Base-by-base conservation (phyloP, 2,113 vertebrate genomes). In the Todiramphus saurophagus region DNA sequence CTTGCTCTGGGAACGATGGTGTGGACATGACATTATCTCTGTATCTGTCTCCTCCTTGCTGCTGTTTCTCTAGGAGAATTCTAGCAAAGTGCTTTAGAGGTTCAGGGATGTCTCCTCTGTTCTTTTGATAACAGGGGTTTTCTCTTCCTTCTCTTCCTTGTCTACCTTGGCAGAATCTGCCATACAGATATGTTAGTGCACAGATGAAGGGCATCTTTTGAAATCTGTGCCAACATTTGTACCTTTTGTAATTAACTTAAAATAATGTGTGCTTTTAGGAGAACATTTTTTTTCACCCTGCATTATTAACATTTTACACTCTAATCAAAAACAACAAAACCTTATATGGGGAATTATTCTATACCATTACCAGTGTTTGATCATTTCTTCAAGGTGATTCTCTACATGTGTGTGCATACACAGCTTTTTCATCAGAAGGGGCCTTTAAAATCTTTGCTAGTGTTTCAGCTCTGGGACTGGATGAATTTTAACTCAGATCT, bases 201-300 rank as follows among this genome's bases (percentile, higher is more conserved):
- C 19, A 73, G 72, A 81, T 64, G 37, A 94, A 83, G 60, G 41
- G 35, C 60, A 46, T 73, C 51, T 79, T 91, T 69, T 72, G 82
- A 84, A 92, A 85, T 56, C n/a, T 63, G 5, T 80, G 68, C n/a
- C 31, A 18, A 5, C 92, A 67, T 48, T 83, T 83, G 9, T 72
- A 69, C 51, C 46, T 80, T 91, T 85, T 89, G 44, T 77, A 94
- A 95, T 94, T 93, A 93, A 81, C 13, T 80, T 48, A 37, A 84
- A 86, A 89, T 58, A 74, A 48, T 4, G 2, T n/a, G 70, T 35
- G 44, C 25, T 88, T 70, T 66, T 35, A 66, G 23, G 51, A 73
- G 23, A 84, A 44, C 2, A 1, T 23, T 50, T 69, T 66, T 66
- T 70, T 69, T 46, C 23, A 28, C 24, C n/a, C 25, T 3, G 1